These are phyloP conservation scores for Argynnis bischoffii DNA, from an alignment of 2,888 invertebrate species.

Conservation along the genomic window DNA sequence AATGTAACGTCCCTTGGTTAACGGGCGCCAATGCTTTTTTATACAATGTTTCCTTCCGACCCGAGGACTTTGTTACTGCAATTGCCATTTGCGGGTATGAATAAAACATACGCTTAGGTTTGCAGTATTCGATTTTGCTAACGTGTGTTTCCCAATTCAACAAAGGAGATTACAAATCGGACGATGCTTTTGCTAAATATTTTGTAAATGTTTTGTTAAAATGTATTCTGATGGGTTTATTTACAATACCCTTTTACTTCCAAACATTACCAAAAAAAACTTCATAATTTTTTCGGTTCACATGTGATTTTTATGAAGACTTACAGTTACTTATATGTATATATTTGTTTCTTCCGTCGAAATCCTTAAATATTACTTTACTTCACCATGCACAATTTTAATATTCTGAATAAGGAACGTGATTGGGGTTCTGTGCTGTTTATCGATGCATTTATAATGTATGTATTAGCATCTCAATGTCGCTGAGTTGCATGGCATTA, in stretches of 20 bases:
- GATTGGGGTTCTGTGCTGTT: constrained; percentile 7
- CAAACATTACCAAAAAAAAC: too few relatives aligned
- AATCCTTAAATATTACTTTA: too few relatives aligned
- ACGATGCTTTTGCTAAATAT: constrained; percentile 22
- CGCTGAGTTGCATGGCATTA: constrained; percentile 9
- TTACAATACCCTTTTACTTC: too few relatives aligned
- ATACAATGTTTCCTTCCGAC: constrained; percentile 47
- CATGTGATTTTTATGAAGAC: background rate
- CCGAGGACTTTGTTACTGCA: constrained; percentile 60
- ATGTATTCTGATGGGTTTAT: too few relatives aligned
- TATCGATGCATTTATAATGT: constrained; percentile 27
- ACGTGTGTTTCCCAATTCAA: constrained; percentile 35
- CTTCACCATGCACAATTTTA: background rate
- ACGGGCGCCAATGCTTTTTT: constrained; percentile 52
- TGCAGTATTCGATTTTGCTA: constrained; percentile 64
- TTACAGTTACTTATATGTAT: background rate
- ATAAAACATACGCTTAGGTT: constrained; percentile 72
- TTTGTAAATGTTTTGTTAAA: background rate
- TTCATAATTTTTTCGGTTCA: background rate
- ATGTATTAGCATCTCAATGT: constrained; percentile 27
- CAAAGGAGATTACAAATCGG: constrained; percentile 29
- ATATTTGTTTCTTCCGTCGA: too few relatives aligned
- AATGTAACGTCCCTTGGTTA: constrained; percentile 58
- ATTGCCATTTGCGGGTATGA: constrained; percentile 70
- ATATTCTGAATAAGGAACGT: background rate